Base-by-base conservation (phyloP, 2,888 invertebrate genomes). In the Drosophila rellima region DNA sequence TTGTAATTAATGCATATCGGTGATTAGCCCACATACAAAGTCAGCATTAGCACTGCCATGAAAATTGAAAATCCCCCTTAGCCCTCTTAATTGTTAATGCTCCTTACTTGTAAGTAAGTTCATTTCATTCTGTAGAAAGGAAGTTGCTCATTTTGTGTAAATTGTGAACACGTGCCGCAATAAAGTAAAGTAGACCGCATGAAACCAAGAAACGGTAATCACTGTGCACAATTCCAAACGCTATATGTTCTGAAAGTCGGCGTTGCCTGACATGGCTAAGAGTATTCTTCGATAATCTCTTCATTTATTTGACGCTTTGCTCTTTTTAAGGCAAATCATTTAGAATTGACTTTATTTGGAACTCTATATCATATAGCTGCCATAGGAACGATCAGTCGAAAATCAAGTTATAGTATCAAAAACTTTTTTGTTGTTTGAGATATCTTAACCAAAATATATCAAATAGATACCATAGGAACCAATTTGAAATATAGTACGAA, bases 141-240 rank as follows among this genome's bases (percentile, higher is more conserved):
- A 84, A 77, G 56, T 74, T 37, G 18, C 65, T 39, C 60, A 63
- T 79, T 81, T 74, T 52, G 65, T 51, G 69, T 65, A 81, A 84
- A 79, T 74, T 70, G 42, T 55, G 51, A 63, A 74, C 82, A 81
- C 77, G 79, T 81, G 82, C 77, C 66, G 55, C 61, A 66, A 62
- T 57, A 67, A 74, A 68, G 50, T 23, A 54, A 68, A 65, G 47
- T 23, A 54, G 45, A 42, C 18, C 17, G 11, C 35, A 39, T 29
- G 29, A 35, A 71, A 59, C 37, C 29, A 50, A 39, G 6, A 52
- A 61, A 70, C 35, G 20, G 11, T 31, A 50, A 37, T 23, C 7
- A 20, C n/a, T n/a, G 5, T 7, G 6, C 7, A 23, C 11, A 20
- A 10, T 42, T 0, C 3, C n/a, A 37, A n/a, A n/a, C n/a, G n/a